Conservation (phyloP, 2,888 invertebrate genomes). For the Andrena fulva region DNA sequence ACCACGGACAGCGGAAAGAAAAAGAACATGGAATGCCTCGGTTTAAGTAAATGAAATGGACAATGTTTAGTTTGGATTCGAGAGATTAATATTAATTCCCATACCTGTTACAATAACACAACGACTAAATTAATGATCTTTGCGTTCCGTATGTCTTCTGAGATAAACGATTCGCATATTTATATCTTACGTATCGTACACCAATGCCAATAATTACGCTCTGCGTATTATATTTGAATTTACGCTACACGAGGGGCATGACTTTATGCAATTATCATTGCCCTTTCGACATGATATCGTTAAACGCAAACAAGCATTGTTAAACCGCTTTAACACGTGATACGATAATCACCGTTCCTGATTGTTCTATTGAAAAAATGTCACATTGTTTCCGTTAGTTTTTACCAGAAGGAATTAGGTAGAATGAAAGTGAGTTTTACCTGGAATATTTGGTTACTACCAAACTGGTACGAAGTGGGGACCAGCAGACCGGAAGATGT, state of each 20-base stretch:
- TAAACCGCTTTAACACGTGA: constrained; percentile 3
- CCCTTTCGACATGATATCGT: constrained; percentile 36
- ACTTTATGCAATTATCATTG: constrained; percentile 64
- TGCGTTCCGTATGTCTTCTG: not conserved
- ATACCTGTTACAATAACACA: not conserved
- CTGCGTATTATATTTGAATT: constrained; percentile 23
- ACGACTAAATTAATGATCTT: not conserved
- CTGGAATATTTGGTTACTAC: constrained; percentile 88
- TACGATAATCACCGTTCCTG: not conserved
- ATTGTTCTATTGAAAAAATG: constrained; percentile 2
- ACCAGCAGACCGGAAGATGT: constrained; percentile 87
- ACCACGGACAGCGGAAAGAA: not conserved
- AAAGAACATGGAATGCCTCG: not conserved
- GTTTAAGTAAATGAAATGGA: not conserved
- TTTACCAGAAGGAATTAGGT: not conserved
- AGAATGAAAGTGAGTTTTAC: constrained; percentile 83
- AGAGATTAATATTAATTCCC: not conserved
- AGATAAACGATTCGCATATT: not conserved
- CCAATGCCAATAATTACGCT: constrained; percentile 9
- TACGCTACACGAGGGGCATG: constrained; percentile 50
- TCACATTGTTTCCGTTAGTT: not conserved
- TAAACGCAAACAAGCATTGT: constrained; percentile 11
- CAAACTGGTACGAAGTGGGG: constrained; percentile 87
- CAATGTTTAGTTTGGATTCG: not conserved
- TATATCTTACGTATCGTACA: not conserved